Evolutionary conservation across 2,888 invertebrate genomes (phyloP).

Genomic region (Archips crataeganus): DNA sequence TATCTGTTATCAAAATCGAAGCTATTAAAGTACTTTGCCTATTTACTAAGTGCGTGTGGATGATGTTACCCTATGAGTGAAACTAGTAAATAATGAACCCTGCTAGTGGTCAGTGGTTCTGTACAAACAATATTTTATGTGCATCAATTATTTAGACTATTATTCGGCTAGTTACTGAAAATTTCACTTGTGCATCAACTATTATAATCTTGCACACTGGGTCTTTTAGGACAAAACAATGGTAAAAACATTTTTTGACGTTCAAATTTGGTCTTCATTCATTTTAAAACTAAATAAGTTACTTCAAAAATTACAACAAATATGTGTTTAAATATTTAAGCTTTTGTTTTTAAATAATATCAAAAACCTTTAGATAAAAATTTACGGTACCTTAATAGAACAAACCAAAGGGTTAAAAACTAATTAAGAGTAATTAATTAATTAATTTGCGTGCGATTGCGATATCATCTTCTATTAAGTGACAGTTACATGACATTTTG

Average conservation of each 20-base stretch:
- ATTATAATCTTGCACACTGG: too few species aligned
- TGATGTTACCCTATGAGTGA: conserved; percentile 46
- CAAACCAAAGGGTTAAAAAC: conserved; percentile 67
- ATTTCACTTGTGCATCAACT: too few species aligned
- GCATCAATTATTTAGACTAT: too few species aligned
- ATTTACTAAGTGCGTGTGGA: conserved; percentile 48
- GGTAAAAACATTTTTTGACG: neutral
- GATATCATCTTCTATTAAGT: conserved; percentile 61
- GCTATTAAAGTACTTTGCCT: conserved; percentile 37
- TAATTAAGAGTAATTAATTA: conserved; percentile 76
- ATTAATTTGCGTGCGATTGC: conserved; percentile 64
- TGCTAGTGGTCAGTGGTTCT: neutral
- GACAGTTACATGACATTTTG: conserved; percentile 72
- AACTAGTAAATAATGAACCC: neutral
- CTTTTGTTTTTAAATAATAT: neutral
- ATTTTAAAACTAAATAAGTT: too few species aligned
- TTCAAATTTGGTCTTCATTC: neutral
- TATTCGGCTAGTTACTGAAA: too few species aligned
- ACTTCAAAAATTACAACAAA: too few species aligned
- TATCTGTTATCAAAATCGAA: conserved; percentile 34
- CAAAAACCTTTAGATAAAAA: neutral
- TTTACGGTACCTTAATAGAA: conserved; percentile 31
- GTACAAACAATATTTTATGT: neutral
- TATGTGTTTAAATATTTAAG: too few species aligned
- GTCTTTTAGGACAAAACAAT: too few species aligned